phyloP scores from a whole-genome alignment of 2,113 vertebrate genomes.

The Poeciliopsis turrubarensis region DNA sequence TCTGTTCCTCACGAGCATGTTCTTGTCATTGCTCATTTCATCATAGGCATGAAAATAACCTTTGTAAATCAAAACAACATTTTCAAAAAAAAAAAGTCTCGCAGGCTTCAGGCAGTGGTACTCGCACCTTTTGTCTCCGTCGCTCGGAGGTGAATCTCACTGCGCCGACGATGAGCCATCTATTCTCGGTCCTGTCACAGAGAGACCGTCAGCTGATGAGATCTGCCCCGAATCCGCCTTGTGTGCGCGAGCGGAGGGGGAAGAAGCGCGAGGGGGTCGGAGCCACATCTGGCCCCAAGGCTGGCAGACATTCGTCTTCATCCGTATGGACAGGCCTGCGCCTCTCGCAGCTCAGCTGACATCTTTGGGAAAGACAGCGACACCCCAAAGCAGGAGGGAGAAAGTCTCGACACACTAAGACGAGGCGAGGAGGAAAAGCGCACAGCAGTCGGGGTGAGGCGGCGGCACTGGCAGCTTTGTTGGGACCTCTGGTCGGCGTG shows the following conservation, averaged over 20 bases:
- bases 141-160: constrained; percentile 52
- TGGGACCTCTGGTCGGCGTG: constrained; percentile 1
- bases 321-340: constrained; percentile 9
- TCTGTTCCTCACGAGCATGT: not conserved
- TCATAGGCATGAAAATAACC: not conserved
- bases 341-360: constrained; percentile 39
- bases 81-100: not conserved
- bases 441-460: constrained; percentile 27
- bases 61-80: constrained; percentile 1
- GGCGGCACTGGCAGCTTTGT: constrained; percentile 27
- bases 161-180: constrained; percentile 12
- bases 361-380: constrained; percentile 41
- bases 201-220: constrained; percentile 17
- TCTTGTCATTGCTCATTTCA: not conserved
- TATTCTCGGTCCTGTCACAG: not conserved
- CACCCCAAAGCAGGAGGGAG: constrained; percentile 18
- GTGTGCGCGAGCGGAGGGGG: not conserved
- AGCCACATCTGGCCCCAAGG: constrained; percentile 62
- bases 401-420: constrained; percentile 13
- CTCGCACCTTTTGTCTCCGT: constrained; percentile 11
- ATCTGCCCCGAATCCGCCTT: constrained; percentile 19
- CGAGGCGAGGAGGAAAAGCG: constrained; percentile 24
- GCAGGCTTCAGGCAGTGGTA: constrained; percentile 15
- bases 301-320: constrained; percentile 50
- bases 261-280: constrained; percentile 38